Conservation (phyloP, 2,888 invertebrate species). For the Spodoptera exigua region DNA sequence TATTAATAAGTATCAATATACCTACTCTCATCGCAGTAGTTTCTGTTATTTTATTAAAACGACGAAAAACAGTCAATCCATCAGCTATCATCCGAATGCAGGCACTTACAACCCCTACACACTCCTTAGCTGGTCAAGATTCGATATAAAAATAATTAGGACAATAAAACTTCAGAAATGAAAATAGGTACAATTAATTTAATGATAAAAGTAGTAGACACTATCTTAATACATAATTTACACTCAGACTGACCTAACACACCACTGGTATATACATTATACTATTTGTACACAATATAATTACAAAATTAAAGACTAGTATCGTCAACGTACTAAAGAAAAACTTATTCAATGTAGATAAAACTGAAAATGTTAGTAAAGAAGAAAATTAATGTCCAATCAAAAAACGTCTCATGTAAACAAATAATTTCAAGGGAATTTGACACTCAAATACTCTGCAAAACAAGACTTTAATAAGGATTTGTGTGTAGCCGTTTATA, state of each 20-base stretch:
- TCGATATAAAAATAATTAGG: background rate
- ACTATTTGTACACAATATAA: conserved; percentile 69
- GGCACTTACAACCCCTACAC: no score
- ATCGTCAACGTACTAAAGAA: conserved; percentile 52
- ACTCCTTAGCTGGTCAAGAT: no score
- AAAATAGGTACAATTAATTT: conserved; percentile 87
- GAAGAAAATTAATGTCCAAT: conserved; percentile 16
- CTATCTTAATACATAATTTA: conserved; percentile 75
- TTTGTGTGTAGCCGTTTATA: no score
- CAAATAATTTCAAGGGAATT: no score
- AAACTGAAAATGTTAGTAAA: background rate
- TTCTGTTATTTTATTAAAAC: no score
- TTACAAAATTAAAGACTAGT: conserved; percentile 62
- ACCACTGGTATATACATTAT: conserved; percentile 61
- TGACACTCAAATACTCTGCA: no score
- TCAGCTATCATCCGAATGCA: no score
- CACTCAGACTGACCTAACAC: conserved; percentile 74
- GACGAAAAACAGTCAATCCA: no score
- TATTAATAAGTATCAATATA: no score
- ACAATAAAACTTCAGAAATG: conserved; percentile 71
- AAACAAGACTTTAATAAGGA: no score
- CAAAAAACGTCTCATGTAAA: no score
- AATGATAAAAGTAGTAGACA: conserved; percentile 76
- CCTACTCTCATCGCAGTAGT: no score
- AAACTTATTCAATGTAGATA: conserved; percentile 28